Conservation (phyloP, 2,113 vertebrate species). For the Opisthocomus hoazin region DNA sequence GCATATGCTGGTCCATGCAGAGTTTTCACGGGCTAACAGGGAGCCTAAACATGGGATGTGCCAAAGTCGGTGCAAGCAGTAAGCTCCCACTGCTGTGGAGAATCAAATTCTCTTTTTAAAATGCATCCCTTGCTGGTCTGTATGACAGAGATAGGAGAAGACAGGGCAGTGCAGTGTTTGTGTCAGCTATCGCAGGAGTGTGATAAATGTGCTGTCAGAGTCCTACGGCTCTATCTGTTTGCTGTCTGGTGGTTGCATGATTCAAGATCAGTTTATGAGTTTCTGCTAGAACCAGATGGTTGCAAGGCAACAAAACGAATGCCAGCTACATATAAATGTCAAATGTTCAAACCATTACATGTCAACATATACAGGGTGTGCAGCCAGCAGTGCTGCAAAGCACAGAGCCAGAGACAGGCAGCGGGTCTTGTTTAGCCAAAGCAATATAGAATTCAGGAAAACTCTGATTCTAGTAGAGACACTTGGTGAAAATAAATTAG, state of each 20-base stretch:
- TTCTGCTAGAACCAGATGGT: slow-evolving; percentile 41
- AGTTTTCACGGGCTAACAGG: not conserved
- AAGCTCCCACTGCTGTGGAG: not conserved
- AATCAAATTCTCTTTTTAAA: not conserved
- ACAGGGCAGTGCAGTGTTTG: not conserved
- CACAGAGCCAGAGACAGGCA: not conserved
- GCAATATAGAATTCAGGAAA: slow-evolving; percentile 22
- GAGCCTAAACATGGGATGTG: not conserved
- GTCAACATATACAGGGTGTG: not conserved
- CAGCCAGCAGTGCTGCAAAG: slow-evolving; percentile 18
- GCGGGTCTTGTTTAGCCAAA: not conserved
- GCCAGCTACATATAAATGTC: slow-evolving; percentile 46
- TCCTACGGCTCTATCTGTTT: slow-evolving; percentile 47
- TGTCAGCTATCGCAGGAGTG: not conserved
- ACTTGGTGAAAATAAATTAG: slow-evolving; percentile 48
- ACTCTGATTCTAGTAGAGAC: not conserved
- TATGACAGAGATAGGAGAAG: not conserved
- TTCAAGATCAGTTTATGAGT: slow-evolving; percentile 21
- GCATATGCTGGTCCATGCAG: not conserved
- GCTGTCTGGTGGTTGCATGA: slow-evolving; percentile 33
- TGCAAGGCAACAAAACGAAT: slow-evolving; percentile 41
- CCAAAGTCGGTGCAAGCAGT: not conserved
- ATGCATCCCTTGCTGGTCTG: not conserved
- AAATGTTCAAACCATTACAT: slow-evolving; percentile 22
- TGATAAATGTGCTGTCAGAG: slow-evolving; percentile 28